Evolutionary conservation across 1,140 invertebrate species (phyloP).

Genomic region (Hermatobates lingyangjiaoensis): DNA sequence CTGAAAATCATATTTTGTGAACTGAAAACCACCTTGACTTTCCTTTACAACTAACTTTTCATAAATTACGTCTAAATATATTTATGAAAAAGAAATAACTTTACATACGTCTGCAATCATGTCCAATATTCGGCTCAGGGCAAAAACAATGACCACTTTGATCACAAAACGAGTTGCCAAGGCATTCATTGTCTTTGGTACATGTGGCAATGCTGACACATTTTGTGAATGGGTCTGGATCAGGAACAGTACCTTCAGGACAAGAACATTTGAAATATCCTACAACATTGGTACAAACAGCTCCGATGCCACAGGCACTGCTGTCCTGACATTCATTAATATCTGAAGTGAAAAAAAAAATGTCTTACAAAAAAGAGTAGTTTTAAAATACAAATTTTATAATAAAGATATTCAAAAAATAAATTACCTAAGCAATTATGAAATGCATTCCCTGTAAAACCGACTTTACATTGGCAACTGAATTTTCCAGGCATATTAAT

Average conservation of each 20-base stretch:
- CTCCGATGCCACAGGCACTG: constrained; percentile 52
- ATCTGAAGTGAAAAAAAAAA: constrained; percentile 28
- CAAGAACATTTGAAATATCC: constrained; percentile 64
- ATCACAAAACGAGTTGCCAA: constrained; percentile 75
- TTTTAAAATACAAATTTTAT: too few species aligned
- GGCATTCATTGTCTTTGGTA: constrained; percentile 52
- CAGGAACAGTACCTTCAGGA: constrained; percentile 55
- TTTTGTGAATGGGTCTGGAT: constrained; percentile 56
- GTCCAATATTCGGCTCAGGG: constrained; percentile 74
- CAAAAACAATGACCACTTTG: constrained; percentile 56
- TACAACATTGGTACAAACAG: constrained; percentile 54
- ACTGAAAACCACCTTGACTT: too few species aligned
- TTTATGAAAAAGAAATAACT: too few species aligned
- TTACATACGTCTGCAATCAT: constrained; percentile 72
- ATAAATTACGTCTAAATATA: too few species aligned
- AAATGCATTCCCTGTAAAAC: constrained; percentile 58
- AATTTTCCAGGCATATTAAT: constrained; percentile 60
- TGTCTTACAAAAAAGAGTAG: too few species aligned
- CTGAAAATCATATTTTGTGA: too few species aligned
- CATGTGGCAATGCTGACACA: constrained; percentile 67
- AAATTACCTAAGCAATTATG: constrained; percentile 47
- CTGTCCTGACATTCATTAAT: constrained; percentile 57
- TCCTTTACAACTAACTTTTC: too few species aligned
- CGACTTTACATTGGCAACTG: constrained; percentile 55
- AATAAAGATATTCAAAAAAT: too few species aligned